Evolutionary conservation across 2,797 vertebrate species (phyloP).

Genomic region (Sebastes matsubarae): DNA sequence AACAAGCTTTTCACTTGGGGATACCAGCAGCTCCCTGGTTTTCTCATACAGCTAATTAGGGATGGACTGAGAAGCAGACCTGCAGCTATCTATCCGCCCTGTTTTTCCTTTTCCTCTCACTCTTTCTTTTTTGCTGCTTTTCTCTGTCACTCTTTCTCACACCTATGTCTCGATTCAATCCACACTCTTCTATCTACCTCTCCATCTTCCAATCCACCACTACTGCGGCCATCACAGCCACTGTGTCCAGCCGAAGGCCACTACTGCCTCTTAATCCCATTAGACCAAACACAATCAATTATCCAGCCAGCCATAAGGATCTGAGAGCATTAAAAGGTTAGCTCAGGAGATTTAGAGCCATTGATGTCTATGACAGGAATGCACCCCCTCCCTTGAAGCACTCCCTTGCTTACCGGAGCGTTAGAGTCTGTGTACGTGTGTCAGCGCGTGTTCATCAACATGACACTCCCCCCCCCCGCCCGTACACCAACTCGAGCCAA

Average conservation of each 20-base stretch:
- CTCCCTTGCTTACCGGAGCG: slow-evolving; percentile 14
- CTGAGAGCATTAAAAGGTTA: slow-evolving; percentile 81
- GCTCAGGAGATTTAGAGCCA: slow-evolving; percentile 80
- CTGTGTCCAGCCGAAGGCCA: slow-evolving; percentile 73
- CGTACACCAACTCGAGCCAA: slow-evolving; percentile 63
- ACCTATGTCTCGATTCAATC: slow-evolving; percentile 29
- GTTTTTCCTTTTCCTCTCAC: slow-evolving; percentile 46
- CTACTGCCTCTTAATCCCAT: slow-evolving; percentile 81
- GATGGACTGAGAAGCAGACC: slow-evolving; percentile 70
- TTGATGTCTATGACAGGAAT: slow-evolving; percentile 74
- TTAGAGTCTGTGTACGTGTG: slow-evolving; percentile 51
- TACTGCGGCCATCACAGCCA: slow-evolving; percentile 32
- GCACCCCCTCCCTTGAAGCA: slow-evolving; percentile 10
- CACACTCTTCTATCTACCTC: slow-evolving; percentile 36
- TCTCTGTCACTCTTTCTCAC: slow-evolving; percentile 13
- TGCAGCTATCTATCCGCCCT: slow-evolving; percentile 71
- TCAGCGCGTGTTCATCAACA: slow-evolving; percentile 70
- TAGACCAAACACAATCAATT: slow-evolving; percentile 83
- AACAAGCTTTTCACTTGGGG: slow-evolving; percentile 82
- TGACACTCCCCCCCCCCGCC: slow-evolving; percentile 32
- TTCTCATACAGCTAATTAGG: slow-evolving; percentile 78
- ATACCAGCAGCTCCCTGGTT: slow-evolving; percentile 72
- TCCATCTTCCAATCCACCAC: slow-evolving; percentile 56
- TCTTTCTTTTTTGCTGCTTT: slow-evolving; percentile 11
- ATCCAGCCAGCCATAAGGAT: slow-evolving; percentile 78